phyloP scores from a whole-genome alignment of 2,888 invertebrate genomes.

The Yponomeuta cagnagella region DNA sequence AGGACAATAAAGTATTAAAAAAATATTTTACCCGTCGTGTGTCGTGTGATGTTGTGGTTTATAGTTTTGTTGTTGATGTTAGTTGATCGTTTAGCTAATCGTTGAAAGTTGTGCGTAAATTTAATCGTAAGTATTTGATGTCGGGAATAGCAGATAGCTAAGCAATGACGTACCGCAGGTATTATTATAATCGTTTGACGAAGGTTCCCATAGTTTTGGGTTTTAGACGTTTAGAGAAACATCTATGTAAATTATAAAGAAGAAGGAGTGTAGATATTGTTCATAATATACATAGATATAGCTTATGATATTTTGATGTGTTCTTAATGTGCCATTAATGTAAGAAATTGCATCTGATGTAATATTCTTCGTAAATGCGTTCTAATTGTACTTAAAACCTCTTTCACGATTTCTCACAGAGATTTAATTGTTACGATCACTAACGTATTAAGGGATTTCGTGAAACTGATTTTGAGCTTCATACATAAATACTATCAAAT shows the following conservation, averaged over 20 bases:
- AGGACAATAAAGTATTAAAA: constrained; percentile 26
- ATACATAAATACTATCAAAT: not conserved
- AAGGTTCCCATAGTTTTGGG: not conserved
- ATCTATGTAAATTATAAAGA: not conserved
- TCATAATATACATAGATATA: constrained; percentile 24
- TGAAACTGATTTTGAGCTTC: constrained; percentile 26
- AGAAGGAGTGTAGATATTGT: constrained; percentile 9
- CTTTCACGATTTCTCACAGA: constrained; percentile 34
- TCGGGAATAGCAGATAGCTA: not conserved
- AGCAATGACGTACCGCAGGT: not conserved
- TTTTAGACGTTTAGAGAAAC: not conserved
- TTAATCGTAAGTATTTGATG: not conserved
- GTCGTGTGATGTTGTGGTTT: constrained; percentile 17
- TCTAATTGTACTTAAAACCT: constrained; percentile 37
- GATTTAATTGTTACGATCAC: constrained; percentile 12
- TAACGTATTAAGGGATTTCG: constrained; percentile 20
- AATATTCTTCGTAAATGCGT: constrained; percentile 1
- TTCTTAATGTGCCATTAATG: constrained; percentile 53
- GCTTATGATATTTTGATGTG: constrained; percentile 47
- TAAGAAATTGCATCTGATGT: constrained; percentile 16
- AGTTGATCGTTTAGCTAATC: not conserved
- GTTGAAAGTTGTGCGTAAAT: not conserved
- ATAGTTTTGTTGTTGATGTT: constrained; percentile 14
- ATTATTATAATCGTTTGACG: not conserved
- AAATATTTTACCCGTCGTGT: constrained; percentile 10